A percentile compares a stretch with the other conserved stretches of the same genome.
These are phyloP conservation scores for Drosophila neotestacea DNA, from an alignment of 2,888 invertebrate species.

Conservation along the genomic window DNA sequence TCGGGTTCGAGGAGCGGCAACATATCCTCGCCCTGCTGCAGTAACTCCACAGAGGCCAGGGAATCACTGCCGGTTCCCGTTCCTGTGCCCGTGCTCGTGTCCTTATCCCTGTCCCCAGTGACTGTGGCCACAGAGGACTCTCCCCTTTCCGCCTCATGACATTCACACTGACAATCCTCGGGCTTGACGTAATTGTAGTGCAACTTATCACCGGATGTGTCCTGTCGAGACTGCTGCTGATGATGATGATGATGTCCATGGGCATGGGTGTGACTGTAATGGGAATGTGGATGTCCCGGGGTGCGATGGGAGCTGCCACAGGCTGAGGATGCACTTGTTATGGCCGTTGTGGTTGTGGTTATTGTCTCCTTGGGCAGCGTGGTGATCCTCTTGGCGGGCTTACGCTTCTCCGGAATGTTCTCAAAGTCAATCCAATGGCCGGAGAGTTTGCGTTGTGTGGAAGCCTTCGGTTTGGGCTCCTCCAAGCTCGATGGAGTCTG, in stretches of 20 bases:
- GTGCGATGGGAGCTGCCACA: slow-evolving; percentile 37
- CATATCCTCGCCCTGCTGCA: slow-evolving; percentile 86
- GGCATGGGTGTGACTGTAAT: slow-evolving; percentile 22
- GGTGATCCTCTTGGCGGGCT: slow-evolving; percentile 93
- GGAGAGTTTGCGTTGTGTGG: slow-evolving; percentile 82
- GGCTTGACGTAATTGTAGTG: slow-evolving; percentile 93
- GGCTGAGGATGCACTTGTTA: slow-evolving; percentile 43
- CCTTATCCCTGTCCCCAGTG: slow-evolving; percentile 40
- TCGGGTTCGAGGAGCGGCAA: slow-evolving; percentile 86
- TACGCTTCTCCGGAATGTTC: slow-evolving; percentile 93
- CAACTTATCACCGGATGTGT: slow-evolving; percentile 80
- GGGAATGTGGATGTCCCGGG: slow-evolving; percentile 32
- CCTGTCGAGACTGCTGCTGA: slow-evolving; percentile 32
- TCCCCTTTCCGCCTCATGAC: slow-evolving; percentile 88
- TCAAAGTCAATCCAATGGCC: slow-evolving; percentile 94
- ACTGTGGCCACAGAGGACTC: slow-evolving; percentile 59
- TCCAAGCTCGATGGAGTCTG: slow-evolving; percentile 39
- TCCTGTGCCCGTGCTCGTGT: slow-evolving; percentile 61
- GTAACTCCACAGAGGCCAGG: slow-evolving; percentile 80
- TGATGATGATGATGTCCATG: slow-evolving; percentile 54
- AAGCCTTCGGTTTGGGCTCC: slow-evolving; percentile 61
- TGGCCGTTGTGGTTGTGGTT: slow-evolving; percentile 47
- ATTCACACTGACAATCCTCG: slow-evolving; percentile 94
- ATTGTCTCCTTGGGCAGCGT: slow-evolving; percentile 88
- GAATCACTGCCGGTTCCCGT: slow-evolving; percentile 72